A percentile compares a stretch with the other conserved stretches of the same genome.
Conservation (phyloP, 2,888 invertebrate species). For the Hypena proboscidalis region DNA sequence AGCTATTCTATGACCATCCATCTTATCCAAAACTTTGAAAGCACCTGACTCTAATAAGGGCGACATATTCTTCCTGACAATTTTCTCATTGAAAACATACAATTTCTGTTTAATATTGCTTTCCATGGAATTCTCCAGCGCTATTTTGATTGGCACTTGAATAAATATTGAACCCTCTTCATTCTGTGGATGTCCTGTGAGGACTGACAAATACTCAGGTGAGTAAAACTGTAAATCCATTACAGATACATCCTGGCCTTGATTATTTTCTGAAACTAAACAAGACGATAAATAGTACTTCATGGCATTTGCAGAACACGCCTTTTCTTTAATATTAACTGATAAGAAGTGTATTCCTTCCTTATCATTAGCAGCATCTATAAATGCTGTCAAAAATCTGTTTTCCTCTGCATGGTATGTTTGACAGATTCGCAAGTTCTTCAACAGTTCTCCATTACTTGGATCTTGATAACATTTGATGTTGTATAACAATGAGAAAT, state of each 20-base stretch:
- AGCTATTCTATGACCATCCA: constrained; percentile 89
- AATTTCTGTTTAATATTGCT: constrained; percentile 69
- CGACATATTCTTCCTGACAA: constrained; percentile 81
- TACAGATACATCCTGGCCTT: constrained; percentile 73
- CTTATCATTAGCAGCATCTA: constrained; percentile 64
- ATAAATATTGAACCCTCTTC: constrained; percentile 76
- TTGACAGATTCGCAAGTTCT: constrained; percentile 76
- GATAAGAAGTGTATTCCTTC: constrained; percentile 82
- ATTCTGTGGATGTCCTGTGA: constrained; percentile 84
- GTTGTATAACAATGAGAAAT: constrained; percentile 84
- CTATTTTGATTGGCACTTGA: constrained; percentile 77
- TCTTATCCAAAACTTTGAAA: constrained; percentile 87
- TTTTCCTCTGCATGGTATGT: constrained; percentile 77
- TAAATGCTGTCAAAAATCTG: constrained; percentile 80
- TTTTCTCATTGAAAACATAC: constrained; percentile 73
- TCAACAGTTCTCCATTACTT: constrained; percentile 48
- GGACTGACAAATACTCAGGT: constrained; percentile 88
- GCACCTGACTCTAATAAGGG: constrained; percentile 79
- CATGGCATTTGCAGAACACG: constrained; percentile 74
- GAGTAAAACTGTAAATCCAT: constrained; percentile 92
- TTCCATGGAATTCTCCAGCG: constrained; percentile 73
- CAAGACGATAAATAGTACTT: constrained; percentile 82
- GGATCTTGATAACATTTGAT: constrained; percentile 79
- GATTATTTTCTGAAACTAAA: constrained; percentile 61
- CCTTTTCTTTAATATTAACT: constrained; percentile 71